Conservation (phyloP, 2,888 invertebrate genomes). For the Pristionchus exspectatus region DNA sequence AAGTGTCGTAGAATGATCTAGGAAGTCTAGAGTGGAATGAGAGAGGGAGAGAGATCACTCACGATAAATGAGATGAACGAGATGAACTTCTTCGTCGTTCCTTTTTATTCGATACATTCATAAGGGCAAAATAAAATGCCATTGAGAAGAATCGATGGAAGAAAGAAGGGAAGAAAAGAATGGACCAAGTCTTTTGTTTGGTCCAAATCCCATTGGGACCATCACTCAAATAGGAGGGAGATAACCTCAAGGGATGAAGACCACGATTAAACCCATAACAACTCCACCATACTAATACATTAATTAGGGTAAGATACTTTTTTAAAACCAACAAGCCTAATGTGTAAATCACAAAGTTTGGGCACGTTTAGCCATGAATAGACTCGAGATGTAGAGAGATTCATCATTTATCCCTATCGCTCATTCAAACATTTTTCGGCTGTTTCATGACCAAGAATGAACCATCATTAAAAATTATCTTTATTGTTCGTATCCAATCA, state of each 20-base stretch:
- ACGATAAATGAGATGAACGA: conserved; percentile 16
- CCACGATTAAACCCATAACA: conserved; percentile 19
- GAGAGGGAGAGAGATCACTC: background rate
- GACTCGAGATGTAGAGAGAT: too few species aligned
- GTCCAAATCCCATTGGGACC: conserved; percentile 28
- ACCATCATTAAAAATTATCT: background rate
- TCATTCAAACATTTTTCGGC: too few species aligned
- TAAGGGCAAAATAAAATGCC: conserved; percentile 55
- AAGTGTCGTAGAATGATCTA: background rate
- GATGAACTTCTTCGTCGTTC: conserved; percentile 23
- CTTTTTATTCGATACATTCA: conserved; percentile 53
- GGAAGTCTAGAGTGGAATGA: background rate
- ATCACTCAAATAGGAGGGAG: conserved; percentile 24
- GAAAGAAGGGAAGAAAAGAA: conserved; percentile 36
- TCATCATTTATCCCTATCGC: too few species aligned
- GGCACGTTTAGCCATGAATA: too few species aligned
- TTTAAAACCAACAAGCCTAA: background rate
- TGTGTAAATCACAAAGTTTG: too few species aligned
- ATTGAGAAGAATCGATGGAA: conserved; percentile 27
- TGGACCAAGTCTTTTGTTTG: conserved; percentile 32
- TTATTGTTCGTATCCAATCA: background rate
- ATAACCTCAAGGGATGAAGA: conserved; percentile 39
- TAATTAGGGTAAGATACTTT: background rate
- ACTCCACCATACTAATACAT: background rate
- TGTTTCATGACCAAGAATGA: background rate